Percentiles rank a stretch among this genome's conserved stretches.
These are phyloP conservation scores for Thaumatotibia leucotreta DNA, from an alignment of 1,140 invertebrate species.

Conservation along the genomic window DNA sequence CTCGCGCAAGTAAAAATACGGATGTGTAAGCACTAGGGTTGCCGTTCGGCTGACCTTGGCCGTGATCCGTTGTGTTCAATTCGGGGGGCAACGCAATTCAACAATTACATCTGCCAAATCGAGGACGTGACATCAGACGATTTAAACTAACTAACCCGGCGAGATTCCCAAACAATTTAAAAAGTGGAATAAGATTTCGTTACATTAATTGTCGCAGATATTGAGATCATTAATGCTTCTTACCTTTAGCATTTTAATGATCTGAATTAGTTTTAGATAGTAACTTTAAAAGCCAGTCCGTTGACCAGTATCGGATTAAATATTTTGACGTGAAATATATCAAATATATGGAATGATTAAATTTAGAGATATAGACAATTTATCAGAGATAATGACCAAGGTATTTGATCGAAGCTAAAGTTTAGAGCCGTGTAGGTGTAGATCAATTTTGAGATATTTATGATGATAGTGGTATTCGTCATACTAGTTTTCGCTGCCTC, in stretches of 20 bases:
- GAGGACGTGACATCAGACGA: constrained; percentile 32
- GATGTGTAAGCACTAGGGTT: constrained; percentile 29
- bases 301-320: too few species aligned
- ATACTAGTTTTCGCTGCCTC: not conserved
- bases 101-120: constrained; percentile 62
- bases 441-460: not conserved
- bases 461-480: not conserved
- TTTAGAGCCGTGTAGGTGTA: too few species aligned
- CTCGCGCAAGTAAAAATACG: constrained; percentile 16
- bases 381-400: too few species aligned
- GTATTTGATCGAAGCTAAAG: too few species aligned
- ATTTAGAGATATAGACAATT: too few species aligned
- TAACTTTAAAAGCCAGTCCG: too few species aligned
- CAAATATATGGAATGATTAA: too few species aligned
- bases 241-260: too few species aligned
- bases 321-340: too few species aligned
- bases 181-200: not conserved
- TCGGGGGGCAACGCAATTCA: constrained; percentile 51
- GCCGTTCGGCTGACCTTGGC: constrained; percentile 61
- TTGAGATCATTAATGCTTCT: not conserved
- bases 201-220: not conserved
- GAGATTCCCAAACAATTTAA: not conserved
- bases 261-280: too few species aligned
- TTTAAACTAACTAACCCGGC: constrained; percentile 19
- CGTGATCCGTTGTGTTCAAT: constrained; percentile 44